These are phyloP conservation scores for Oasisia sp. DNA, from an alignment of 2,888 invertebrate genomes.

Conservation along the genomic window DNA sequence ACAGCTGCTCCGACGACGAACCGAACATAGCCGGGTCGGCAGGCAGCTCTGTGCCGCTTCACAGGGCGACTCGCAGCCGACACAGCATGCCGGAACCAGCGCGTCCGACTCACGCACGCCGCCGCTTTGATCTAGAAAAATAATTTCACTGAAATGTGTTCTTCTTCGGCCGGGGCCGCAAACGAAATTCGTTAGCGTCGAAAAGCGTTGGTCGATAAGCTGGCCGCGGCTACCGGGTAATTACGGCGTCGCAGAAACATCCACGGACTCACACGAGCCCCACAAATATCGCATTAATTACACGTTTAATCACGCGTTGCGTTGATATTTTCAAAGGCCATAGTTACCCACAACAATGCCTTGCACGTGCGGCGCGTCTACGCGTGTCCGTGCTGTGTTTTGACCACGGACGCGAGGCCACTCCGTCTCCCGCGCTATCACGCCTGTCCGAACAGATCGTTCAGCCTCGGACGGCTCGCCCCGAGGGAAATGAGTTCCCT, in stretches of 20 bases:
- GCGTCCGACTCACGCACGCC: neutral
- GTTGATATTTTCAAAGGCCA: neutral
- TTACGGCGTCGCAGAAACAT: neutral
- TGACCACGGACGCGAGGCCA: neutral
- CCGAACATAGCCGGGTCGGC: neutral
- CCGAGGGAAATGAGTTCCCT: neutral
- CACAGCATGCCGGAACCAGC: neutral
- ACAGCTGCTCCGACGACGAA: neutral
- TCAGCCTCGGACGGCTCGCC: neutral
- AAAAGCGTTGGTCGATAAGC: neutral
- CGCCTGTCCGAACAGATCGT: neutral
- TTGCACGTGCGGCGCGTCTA: neutral
- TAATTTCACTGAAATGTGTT: constrained; percentile 4
- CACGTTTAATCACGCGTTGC: neutral
- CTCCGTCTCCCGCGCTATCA: neutral
- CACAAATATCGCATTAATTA: neutral
- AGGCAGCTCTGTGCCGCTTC: neutral
- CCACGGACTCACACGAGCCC: neutral
- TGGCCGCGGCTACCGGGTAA: neutral
- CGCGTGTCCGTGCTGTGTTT: neutral
- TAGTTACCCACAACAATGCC: neutral
- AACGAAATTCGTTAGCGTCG: constrained; percentile 1
- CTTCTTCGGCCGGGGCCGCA: neutral
- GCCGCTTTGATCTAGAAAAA: neutral
- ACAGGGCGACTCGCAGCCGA: neutral